Conservation (phyloP, 1,140 invertebrate species). For the Plutomurus gul region DNA sequence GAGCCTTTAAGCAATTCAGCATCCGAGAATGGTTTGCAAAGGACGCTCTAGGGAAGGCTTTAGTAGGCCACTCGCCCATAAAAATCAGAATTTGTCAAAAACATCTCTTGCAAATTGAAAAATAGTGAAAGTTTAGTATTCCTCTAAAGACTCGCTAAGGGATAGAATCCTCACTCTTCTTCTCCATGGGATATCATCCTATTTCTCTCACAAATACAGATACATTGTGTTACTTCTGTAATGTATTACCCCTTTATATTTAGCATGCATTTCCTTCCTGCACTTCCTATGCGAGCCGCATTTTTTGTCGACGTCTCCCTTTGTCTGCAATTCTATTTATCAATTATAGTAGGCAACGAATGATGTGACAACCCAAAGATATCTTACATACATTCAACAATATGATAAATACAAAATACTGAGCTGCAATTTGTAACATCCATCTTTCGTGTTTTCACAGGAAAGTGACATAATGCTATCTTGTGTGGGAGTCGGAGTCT, state of each 20-base stretch:
- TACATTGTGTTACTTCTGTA: constrained; percentile 1
- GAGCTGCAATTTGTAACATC: too few species aligned
- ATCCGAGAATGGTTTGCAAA: constrained; percentile 25
- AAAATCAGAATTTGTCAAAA: constrained; percentile 47
- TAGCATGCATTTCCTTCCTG: constrained; percentile 2
- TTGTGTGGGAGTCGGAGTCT: too few species aligned
- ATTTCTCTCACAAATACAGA: background rate
- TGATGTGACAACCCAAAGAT: constrained; percentile 5
- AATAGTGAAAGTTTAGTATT: constrained; percentile 44
- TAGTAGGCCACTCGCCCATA: constrained; percentile 34
- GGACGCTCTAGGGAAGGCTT: constrained; percentile 35
- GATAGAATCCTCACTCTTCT: background rate
- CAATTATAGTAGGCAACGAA: background rate
- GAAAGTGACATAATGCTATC: too few species aligned
- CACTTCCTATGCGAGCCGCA: too few species aligned
- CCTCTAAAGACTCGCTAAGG: background rate
- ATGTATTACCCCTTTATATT: constrained; percentile 3
- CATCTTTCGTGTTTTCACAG: too few species aligned
- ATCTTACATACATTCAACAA: too few species aligned
- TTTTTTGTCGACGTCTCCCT: too few species aligned
- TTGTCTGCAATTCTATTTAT: background rate
- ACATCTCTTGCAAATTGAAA: constrained; percentile 42
- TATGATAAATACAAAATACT: too few species aligned
- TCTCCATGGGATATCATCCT: background rate
- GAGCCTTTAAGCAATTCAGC: constrained; percentile 13